Base-by-base conservation (phyloP, 2,888 invertebrate species). In the Zele albiditarsus region DNA sequence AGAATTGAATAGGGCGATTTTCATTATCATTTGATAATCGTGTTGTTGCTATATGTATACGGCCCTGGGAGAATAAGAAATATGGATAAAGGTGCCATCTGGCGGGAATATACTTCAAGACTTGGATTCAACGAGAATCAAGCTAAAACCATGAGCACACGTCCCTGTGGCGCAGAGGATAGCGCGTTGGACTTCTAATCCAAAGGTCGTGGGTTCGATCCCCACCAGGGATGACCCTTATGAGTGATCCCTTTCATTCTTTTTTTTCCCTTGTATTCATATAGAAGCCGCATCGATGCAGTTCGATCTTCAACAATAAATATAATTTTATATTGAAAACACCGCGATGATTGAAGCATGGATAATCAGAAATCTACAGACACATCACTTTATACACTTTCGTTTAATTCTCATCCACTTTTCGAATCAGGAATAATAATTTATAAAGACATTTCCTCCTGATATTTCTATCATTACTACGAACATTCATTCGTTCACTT, bases 121-220 rank as follows among this genome's bases (percentile, higher is more conserved):
- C 14, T 49, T 20, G 16, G 74, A 20, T 70, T 57, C 10, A 70
- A 27, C 28, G 27, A 58, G 8, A 20, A 57, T 23, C 28, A 28
- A 14, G 16, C 27, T n/a, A 4, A 1, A 0, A 12, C 5, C 14
- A 14, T 0, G 20, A 23, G 14, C 27, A 71, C 46, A 58, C 33
- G 81, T 81, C 80, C 81, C 81, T 81, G 80, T 81, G 80, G 81
- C 81, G 81, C 81, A 81, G 79, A 81, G 81, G 80, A 81, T 81
- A 80, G 81, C 81, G 80, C 81, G 81, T 81, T 81, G 81, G 81
- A 81, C 80, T 80, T 81, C 79, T 81, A 81, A 81, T 81, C 81
- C 81, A 80, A 81, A 81, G 81, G 81, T 81, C 81, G 81, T 79
- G 81, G 80, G 81, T 81, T 81, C 80, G 81, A 81, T 81, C 81